Evolutionary conservation across 2,113 vertebrate genomes (phyloP).

Genomic region (Todiramphus chloris): DNA sequence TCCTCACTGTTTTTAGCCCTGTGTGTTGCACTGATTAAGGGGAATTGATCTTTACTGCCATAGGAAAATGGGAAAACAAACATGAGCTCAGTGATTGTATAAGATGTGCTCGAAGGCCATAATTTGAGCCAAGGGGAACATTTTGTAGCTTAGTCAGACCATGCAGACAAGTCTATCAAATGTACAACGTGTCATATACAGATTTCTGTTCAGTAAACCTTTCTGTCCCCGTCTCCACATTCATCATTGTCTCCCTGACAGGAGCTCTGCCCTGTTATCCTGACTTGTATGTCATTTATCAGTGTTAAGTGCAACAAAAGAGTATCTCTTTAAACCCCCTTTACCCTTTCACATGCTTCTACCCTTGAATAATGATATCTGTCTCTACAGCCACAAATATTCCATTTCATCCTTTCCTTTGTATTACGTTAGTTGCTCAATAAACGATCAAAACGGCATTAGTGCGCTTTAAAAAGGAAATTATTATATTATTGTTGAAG

Average conservation of each 20-base stretch:
- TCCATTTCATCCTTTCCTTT: slow-evolving; percentile 48
- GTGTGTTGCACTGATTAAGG: slow-evolving; percentile 16
- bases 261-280: slow-evolving; percentile 71
- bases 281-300: slow-evolving; percentile 79
- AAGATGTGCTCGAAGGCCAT: not conserved
- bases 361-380: slow-evolving; percentile 70
- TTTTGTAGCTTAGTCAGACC: slow-evolving; percentile 6
- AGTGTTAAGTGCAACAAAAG: slow-evolving; percentile 74
- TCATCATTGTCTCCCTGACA: slow-evolving; percentile 75
- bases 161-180: slow-evolving; percentile 63
- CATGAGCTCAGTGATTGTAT: not conserved
- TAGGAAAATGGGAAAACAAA: slow-evolving; percentile 18
- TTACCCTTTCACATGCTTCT: slow-evolving; percentile 70
- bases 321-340: slow-evolving; percentile 71
- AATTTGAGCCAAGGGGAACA: not conserved
- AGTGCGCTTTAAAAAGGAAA: slow-evolving; percentile 44
- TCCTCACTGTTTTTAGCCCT: not conserved
- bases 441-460: slow-evolving; percentile 53
- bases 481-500: slow-evolving; percentile 38
- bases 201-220: slow-evolving; percentile 67
- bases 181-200: slow-evolving; percentile 65
- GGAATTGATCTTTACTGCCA: slow-evolving; percentile 41
- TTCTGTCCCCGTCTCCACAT: slow-evolving; percentile 64
- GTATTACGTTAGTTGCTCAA: slow-evolving; percentile 11
- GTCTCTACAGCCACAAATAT: slow-evolving; percentile 62